phyloP scores from a whole-genome alignment of 2,888 invertebrate genomes.

The Subacronicta megacephala region DNA sequence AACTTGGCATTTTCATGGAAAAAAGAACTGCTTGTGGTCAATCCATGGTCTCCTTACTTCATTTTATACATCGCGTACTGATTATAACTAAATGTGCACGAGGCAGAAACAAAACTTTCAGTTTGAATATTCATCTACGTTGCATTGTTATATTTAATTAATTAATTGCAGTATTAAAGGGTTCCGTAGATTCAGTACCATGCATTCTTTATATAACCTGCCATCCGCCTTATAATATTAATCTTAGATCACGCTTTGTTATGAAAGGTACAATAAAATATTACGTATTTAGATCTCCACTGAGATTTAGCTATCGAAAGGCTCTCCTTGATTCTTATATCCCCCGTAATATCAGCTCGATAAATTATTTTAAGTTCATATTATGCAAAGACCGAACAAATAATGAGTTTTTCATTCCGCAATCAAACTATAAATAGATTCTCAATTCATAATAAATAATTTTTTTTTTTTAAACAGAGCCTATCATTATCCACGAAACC shows the following conservation, averaged over 20 bases:
- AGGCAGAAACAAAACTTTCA: slow-evolving; percentile 12
- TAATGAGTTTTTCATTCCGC: slow-evolving; percentile 1
- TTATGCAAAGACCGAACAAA: background rate
- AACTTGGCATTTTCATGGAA: slow-evolving; percentile 7
- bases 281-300: slow-evolving; percentile 30
- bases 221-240: background rate
- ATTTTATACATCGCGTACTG: too few relatives aligned
- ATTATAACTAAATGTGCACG: slow-evolving; percentile 23
- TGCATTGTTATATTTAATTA: slow-evolving; percentile 50
- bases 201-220: slow-evolving; percentile 2
- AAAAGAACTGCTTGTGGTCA: slow-evolving; percentile 6
- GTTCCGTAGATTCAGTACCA: slow-evolving; percentile 40
- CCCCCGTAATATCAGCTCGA: background rate
- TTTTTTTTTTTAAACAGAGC: slow-evolving; percentile 2
- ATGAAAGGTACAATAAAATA: slow-evolving; percentile 10
- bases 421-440: slow-evolving; percentile 16
- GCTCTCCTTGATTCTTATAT: slow-evolving; percentile 3
- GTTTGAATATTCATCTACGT: slow-evolving; percentile 26
- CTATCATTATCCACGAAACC: slow-evolving; percentile 37
- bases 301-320: slow-evolving; percentile 4
- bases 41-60: slow-evolving; percentile 17
- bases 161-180: slow-evolving; percentile 22
- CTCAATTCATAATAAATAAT: slow-evolving; percentile 9
- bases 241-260: background rate
- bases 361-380: slow-evolving; percentile 4